Percentiles rank a stretch among this genome's conserved stretches.
phyloP scores from a whole-genome alignment of 1,140 invertebrate species.

The Latrodectus geometricus region DNA sequence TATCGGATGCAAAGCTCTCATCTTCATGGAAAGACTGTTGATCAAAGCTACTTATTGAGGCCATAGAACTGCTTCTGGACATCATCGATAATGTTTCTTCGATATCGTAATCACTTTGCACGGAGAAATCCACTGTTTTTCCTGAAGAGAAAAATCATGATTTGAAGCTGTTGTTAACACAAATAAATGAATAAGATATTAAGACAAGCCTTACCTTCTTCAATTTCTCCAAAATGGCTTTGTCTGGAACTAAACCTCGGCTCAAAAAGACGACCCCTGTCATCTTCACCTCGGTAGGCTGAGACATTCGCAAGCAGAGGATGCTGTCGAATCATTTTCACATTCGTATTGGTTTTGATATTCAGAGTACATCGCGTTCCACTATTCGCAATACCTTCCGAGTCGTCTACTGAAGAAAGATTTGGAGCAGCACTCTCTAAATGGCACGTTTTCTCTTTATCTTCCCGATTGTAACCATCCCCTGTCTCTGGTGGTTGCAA shows the following conservation, averaged over 20 bases:
- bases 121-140: slow-evolving; percentile 74
- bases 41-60: slow-evolving; percentile 88
- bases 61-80: slow-evolving; percentile 89
- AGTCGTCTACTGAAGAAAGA: slow-evolving; percentile 9
- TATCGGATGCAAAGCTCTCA: slow-evolving; percentile 88
- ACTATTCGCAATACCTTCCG: background rate
- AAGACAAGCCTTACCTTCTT: slow-evolving; percentile 14
- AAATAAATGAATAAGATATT: background rate
- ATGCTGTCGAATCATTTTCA: slow-evolving; percentile 36
- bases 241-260: background rate
- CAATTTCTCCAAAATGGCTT: background rate
- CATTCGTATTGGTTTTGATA: slow-evolving; percentile 35
- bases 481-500: background rate
- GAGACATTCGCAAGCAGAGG: slow-evolving; percentile 12
- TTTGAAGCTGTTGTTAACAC: background rate
- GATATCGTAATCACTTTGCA: slow-evolving; percentile 75
- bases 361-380: slow-evolving; percentile 42
- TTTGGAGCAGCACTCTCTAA: slow-evolving; percentile 67
- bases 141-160: slow-evolving; percentile 56
- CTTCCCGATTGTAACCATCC: slow-evolving; percentile 72
- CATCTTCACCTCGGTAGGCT: slow-evolving; percentile 5
- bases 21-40: slow-evolving; percentile 76
- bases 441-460: slow-evolving; percentile 90
- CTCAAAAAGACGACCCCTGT: slow-evolving; percentile 7
- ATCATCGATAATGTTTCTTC: slow-evolving; percentile 96